These are phyloP conservation scores for Hylia prasina DNA, from an alignment of 2,113 vertebrate species.

Conservation along the genomic window DNA sequence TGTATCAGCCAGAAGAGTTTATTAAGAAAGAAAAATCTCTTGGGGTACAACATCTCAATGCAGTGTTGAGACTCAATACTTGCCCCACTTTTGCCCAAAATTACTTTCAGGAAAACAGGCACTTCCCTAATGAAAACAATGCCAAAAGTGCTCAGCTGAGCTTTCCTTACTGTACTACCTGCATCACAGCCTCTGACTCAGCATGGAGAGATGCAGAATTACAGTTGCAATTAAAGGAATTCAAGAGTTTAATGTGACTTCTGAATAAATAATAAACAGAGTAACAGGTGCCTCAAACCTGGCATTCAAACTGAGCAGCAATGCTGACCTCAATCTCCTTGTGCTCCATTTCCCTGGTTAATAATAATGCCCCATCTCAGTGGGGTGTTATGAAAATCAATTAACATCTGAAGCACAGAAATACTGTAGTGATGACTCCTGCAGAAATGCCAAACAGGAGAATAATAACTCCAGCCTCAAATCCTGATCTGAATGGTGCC, in stretches of 20 bases:
- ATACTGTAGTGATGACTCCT: background rate
- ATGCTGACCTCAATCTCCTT: conserved; percentile 16
- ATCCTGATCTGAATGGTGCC: background rate
- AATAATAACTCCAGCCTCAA: background rate
- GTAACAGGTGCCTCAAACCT: background rate
- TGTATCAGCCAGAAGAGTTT: background rate
- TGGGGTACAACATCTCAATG: background rate
- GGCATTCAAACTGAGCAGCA: background rate
- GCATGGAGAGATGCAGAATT: background rate
- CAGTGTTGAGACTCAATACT: background rate
- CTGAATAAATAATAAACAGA: background rate
- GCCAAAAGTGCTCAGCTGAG: fast-evolving
- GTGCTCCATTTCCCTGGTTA: conserved; percentile 28
- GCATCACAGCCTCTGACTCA: background rate
- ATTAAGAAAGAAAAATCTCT: background rate
- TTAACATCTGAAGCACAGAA: conserved; percentile 24
- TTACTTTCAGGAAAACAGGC: background rate
- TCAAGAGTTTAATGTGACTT: background rate
- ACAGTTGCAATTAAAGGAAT: background rate
- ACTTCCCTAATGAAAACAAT: background rate
- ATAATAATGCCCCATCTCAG: conserved; percentile 3
- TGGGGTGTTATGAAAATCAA: conserved; percentile 25
- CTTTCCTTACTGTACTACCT: background rate
- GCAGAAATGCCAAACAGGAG: background rate
- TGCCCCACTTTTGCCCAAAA: background rate